Evolutionary conservation across 2,113 vertebrate species (phyloP), one percentile per base, ranked within the genome.

Genomic region (Hymenochirus boettgeri): DNA sequence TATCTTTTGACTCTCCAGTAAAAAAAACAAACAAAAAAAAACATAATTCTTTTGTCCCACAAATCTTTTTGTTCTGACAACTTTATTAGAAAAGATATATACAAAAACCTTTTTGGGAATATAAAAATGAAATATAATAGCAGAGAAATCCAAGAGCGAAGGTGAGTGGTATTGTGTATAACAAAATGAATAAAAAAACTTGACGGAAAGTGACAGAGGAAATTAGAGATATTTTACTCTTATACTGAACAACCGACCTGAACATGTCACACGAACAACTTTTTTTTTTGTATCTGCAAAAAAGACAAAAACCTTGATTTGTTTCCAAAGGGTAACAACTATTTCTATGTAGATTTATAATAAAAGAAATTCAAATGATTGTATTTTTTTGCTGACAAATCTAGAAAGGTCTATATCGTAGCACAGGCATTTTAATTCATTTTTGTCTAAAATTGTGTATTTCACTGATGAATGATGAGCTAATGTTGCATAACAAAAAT

Each of bases 81-180:
- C 45, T 66, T 58, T 66, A 58, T 66, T 66, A 66, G 45, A 58
- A 66, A 66, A 50, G 63, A 66, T 66, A 66, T 66, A 55, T 66
- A 57, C 26, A 55, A 66, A 66, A 66, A 57, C 45, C 63, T 57
- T 66, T 50, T 66, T 45, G 55, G 54, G 63, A 35, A 66, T 50
- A 58, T 58, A 66, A 66, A 57, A 66, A 58, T 57, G 63, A 66
- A 58, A 66, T 66, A 59, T 21, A 23, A 31, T 12, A 58, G 59
- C 42, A 58, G n/a, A 31, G 50, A 66, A 37, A 50, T 58, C 46
- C 52, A 58, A 48, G 27, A 25, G 13, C 23, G 47, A 66, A 33
- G 55, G 45, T 58, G 55, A 66, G 64, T 65, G 53, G 62, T 39
- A 57, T 10, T 11, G 39, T n/a, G 33, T 37, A 57, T 57, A 65